Evolutionary conservation across 1,140 invertebrate genomes (phyloP), one percentile per base, ranked within the genome.

Genomic region (Cydia splendana): DNA sequence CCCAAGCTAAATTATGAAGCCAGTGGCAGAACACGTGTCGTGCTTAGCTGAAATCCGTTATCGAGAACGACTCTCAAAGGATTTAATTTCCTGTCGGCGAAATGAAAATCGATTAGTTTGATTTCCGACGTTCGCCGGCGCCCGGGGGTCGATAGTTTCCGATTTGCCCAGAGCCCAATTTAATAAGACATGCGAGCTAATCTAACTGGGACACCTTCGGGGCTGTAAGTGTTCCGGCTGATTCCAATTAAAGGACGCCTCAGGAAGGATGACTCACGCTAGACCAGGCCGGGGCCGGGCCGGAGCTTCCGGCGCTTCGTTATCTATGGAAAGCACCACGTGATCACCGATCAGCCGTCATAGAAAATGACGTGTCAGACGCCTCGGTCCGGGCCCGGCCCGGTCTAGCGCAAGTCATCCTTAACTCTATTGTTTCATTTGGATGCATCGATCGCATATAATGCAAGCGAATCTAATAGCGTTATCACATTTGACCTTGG

Each of bases 91-190:
- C 91, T 88, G 88, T 85, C 86, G 84, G 80, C 86, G 86, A 90
- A 93, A 93, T 91, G 91, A 91, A 90, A 91, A 93, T 93, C 91
- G 91, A 93, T 93, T 93, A 93, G 91, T 91, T 93, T 85, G 88
- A 93, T 91, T 90, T 93, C 91, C 90, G 89, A 85, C 79, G 87
- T 81, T 85, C 85, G 82, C 78, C 82, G 85, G 84, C 84, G 82
- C 81, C 78, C 78, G 85, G 82, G 83, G 84, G 81, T 85, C 85
- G 88, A 90, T 91, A 92, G 91, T 89, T 92, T 90, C 89, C 88
- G 87, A 87, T 86, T 82, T 77, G 79, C 83, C 77, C 79, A 76
- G 77, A 76, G 81, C 84, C 83, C 78, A 88, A 89, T 87, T 89
- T 89, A 90, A 91, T 92, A 90, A 92, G 87, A 90, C 84, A 85